Conservation (phyloP, 2,888 invertebrate genomes). For the Lasius platythorax region DNA sequence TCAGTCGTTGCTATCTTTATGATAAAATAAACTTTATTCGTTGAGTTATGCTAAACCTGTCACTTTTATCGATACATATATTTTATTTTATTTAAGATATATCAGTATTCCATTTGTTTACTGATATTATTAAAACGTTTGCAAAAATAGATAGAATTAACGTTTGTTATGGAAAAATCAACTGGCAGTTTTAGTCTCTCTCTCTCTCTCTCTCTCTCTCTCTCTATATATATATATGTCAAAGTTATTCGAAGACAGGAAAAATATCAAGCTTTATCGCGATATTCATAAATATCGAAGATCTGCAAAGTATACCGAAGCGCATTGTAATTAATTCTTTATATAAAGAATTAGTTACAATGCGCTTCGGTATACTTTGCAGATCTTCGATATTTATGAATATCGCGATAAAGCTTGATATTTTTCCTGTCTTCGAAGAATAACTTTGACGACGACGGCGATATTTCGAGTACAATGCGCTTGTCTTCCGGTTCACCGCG, state of each 20-base stretch:
- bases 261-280: not conserved
- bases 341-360: not conserved
- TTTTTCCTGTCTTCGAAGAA: conserved; percentile 19
- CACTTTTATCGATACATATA: not conserved
- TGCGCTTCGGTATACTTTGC: not conserved
- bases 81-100: not conserved
- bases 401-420: not conserved
- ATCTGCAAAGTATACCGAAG: not conserved
- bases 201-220: no score
- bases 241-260: conserved; percentile 25
- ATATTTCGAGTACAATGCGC: conserved; percentile 37
- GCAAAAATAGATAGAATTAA: not conserved
- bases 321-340: not conserved
- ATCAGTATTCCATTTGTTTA: not conserved
- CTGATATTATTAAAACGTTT: not conserved
- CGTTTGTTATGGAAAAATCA: not conserved
- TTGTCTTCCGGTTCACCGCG: conserved; percentile 46
- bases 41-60: not conserved
- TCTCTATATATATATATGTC: not conserved
- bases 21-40: not conserved
- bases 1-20: not conserved
- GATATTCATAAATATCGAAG: not conserved
- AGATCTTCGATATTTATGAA: not conserved
- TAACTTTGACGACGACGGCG: conserved; percentile 32
- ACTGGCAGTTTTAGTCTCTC: not conserved